phyloP scores from a whole-genome alignment of 2,888 invertebrate species.

The Nasonia oneida region DNA sequence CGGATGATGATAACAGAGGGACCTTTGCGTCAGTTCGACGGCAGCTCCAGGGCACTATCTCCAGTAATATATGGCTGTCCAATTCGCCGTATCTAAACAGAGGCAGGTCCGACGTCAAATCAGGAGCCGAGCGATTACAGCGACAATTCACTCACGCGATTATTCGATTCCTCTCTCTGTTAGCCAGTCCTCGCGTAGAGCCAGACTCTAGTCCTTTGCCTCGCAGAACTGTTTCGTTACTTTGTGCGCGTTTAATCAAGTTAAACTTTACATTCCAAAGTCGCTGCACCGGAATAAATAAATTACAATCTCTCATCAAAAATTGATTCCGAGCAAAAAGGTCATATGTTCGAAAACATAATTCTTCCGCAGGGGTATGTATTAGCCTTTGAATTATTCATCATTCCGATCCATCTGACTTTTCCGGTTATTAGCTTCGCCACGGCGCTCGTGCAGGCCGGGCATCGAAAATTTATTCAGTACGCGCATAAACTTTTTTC shows the following conservation, averaged over 20 bases:
- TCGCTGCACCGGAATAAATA: no score
- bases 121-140: slow-evolving; percentile 52
- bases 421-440: slow-evolving; percentile 43
- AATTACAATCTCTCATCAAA: no score
- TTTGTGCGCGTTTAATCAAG: neutral
- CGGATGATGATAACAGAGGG: slow-evolving; percentile 84
- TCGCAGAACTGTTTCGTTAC: no score
- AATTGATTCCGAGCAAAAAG: neutral
- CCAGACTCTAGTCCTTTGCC: neutral
- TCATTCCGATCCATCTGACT: slow-evolving; percentile 40
- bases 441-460: neutral
- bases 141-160: slow-evolving; percentile 47
- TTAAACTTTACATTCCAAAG: neutral
- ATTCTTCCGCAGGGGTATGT: neutral
- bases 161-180: slow-evolving; percentile 47
- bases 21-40: slow-evolving; percentile 82
- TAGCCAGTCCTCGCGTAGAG: neutral
- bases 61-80: slow-evolving; percentile 80
- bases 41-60: slow-evolving; percentile 83
- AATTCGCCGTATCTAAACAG: slow-evolving; percentile 78
- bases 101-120: slow-evolving; percentile 30
- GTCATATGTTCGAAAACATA: neutral
- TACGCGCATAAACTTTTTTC: slow-evolving; percentile 50
- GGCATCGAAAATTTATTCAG: slow-evolving; percentile 50
- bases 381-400: slow-evolving; percentile 30